Percentiles rank a stretch among this genome's conserved stretches.
phyloP scores from a whole-genome alignment of 1,140 invertebrate genomes.

The Atta cephalotes region DNA sequence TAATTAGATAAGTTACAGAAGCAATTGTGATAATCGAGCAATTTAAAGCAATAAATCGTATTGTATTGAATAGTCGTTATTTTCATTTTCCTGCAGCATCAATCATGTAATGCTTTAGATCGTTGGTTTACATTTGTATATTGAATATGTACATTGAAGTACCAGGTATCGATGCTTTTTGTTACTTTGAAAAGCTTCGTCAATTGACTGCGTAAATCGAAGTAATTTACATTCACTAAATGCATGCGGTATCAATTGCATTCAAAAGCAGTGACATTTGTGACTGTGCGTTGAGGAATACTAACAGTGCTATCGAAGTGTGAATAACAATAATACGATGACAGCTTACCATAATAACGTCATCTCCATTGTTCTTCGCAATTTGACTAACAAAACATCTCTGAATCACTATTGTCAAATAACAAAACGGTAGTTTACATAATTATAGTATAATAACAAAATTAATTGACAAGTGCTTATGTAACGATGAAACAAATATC shows the following conservation, averaged over 20 bases:
- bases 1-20: neutral
- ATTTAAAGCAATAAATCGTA: neutral
- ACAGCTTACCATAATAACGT: neutral
- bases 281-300: constrained; percentile 31
- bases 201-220: constrained; percentile 33
- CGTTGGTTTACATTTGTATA: constrained; percentile 6
- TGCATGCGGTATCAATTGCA: constrained; percentile 29
- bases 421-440: neutral
- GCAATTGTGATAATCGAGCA: neutral
- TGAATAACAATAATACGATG: constrained; percentile 14
- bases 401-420: neutral
- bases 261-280: constrained; percentile 54
- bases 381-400: neutral
- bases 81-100: neutral
- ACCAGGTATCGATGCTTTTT: neutral
- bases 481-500: neutral
- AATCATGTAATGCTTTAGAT: neutral
- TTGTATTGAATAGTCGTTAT: neutral
- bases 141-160: neutral
- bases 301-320: constrained; percentile 7
- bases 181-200: neutral
- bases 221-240: constrained; percentile 64
- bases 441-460: neutral
- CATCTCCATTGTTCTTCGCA: constrained; percentile 6
- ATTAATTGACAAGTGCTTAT: neutral